phyloP scores from a whole-genome alignment of 2,888 invertebrate species.

The Margaritifera margaritifera region DNA sequence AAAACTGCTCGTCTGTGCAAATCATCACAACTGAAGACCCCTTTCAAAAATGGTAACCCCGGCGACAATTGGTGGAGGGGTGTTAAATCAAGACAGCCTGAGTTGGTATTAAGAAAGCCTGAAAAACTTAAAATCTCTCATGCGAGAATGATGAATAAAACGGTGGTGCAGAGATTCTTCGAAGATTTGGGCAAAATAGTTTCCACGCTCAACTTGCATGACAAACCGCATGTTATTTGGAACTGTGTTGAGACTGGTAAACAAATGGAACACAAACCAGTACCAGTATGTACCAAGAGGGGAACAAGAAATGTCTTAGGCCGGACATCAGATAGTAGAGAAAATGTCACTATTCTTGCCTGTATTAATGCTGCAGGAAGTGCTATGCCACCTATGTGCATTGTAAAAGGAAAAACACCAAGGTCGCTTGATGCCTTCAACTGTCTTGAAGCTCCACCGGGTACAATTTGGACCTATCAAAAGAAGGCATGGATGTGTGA shows the following conservation, averaged over 20 bases:
- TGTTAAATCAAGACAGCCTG: background rate
- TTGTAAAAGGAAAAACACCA: background rate
- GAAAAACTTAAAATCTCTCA: too few relatives aligned
- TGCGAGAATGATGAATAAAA: too few relatives aligned
- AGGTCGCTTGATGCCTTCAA: too few relatives aligned
- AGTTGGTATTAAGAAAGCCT: background rate
- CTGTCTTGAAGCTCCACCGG: too few relatives aligned
- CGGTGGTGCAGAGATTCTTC: too few relatives aligned
- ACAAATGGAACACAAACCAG: background rate
- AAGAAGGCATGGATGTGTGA: background rate
- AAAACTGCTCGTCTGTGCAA: too few relatives aligned
- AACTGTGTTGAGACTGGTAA: background rate
- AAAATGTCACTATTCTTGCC: background rate
- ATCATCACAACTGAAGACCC: too few relatives aligned
- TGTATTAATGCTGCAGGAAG: slow-evolving; percentile 1
- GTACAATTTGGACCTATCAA: slow-evolving; percentile 1
- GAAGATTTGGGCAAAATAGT: too few relatives aligned
- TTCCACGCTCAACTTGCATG: too few relatives aligned
- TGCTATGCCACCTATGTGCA: background rate
- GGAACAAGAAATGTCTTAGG: background rate
- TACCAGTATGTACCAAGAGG: background rate
- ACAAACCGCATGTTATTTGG: background rate
- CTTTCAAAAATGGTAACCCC: too few relatives aligned
- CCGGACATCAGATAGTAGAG: background rate
- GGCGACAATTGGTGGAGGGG: slow-evolving; percentile 3